Evolutionary conservation across 2,888 invertebrate genomes (phyloP).

Genomic region (Blera fallax): DNA sequence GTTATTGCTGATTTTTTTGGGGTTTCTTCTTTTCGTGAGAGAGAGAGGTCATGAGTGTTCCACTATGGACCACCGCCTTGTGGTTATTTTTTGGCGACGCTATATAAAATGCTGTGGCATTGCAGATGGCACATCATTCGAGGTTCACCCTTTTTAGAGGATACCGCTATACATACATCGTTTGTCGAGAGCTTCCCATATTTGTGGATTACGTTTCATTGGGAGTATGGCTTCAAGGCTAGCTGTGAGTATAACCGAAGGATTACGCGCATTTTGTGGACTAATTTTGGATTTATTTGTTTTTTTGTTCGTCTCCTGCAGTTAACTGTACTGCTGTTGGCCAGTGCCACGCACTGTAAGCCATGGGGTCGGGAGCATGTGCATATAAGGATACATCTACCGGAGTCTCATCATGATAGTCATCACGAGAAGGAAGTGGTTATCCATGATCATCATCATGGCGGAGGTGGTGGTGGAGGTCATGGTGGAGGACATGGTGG

Average conservation of each 20-base stretch:
- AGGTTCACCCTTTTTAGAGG: slow-evolving; percentile 67
- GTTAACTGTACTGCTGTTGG: slow-evolving; percentile 59
- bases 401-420: slow-evolving; percentile 31
- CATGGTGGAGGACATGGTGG: slow-evolving; percentile 41
- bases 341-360: slow-evolving; percentile 44
- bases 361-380: slow-evolving; percentile 65
- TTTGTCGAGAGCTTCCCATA: slow-evolving; percentile 32
- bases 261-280: slow-evolving; percentile 2
- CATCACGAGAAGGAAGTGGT: slow-evolving; percentile 36
- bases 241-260: slow-evolving; percentile 61
- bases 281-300: slow-evolving; percentile 34
- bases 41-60: slow-evolving; percentile 60
- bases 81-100: slow-evolving; percentile 68
- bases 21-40: slow-evolving; percentile 27
- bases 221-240: slow-evolving; percentile 64
- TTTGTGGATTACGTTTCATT: slow-evolving; percentile 61
- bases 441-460: slow-evolving; percentile 39
- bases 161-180: slow-evolving; percentile 25
- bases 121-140: slow-evolving; percentile 72
- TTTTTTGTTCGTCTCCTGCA: slow-evolving; percentile 50
- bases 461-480: slow-evolving; percentile 16
- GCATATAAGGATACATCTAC: slow-evolving; percentile 65
- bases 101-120: slow-evolving; percentile 70
- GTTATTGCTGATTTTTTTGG: slow-evolving; percentile 25
- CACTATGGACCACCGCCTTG: slow-evolving; percentile 54